Percentiles rank a stretch among this genome's conserved stretches.
Evolutionary conservation across 1,140 invertebrate species (phyloP).

Genomic region (Drosophila parabipectinata): DNA sequence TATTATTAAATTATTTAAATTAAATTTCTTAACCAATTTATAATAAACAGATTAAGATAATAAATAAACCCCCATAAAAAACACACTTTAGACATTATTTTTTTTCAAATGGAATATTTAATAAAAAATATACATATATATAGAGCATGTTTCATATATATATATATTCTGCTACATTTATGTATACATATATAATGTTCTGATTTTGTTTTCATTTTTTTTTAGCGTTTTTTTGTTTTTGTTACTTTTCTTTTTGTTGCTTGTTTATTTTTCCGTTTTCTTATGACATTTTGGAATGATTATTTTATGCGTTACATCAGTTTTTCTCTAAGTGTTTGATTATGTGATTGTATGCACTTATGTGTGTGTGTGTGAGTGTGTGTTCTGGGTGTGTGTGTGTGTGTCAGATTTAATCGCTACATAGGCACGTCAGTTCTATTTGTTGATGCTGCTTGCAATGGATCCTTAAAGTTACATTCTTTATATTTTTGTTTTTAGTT

Average conservation of each 20-base stretch:
- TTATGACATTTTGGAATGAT: slow-evolving; percentile 79
- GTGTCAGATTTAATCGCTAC: slow-evolving; percentile 74
- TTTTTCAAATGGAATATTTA: slow-evolving; percentile 38
- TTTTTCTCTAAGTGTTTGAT: slow-evolving; percentile 31
- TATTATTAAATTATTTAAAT: too few relatives aligned
- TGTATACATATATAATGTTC: slow-evolving; percentile 52
- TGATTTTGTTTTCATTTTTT: slow-evolving; percentile 20
- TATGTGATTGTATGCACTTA: slow-evolving; percentile 19
- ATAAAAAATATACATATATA: slow-evolving; percentile 45
- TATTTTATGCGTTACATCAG: slow-evolving; percentile 71
- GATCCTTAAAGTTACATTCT: slow-evolving; percentile 44
- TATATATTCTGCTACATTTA: slow-evolving; percentile 48
- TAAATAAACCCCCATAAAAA: neutral
- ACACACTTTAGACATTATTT: neutral
- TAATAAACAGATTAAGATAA: too few relatives aligned
- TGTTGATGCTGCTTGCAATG: slow-evolving; percentile 62
- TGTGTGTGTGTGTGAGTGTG: slow-evolving; percentile 27
- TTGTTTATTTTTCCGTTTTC: slow-evolving; percentile 43
- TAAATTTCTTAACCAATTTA: too few relatives aligned
- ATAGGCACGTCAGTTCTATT: slow-evolving; percentile 80
- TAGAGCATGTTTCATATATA: slow-evolving; percentile 42
- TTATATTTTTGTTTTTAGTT: slow-evolving; percentile 30
- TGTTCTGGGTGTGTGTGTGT: slow-evolving; percentile 28
- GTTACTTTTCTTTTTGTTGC: slow-evolving; percentile 12
- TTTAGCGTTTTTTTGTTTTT: slow-evolving; percentile 25